phyloP scores from a whole-genome alignment of 2,888 invertebrate species.

The Andricus curvator region DNA sequence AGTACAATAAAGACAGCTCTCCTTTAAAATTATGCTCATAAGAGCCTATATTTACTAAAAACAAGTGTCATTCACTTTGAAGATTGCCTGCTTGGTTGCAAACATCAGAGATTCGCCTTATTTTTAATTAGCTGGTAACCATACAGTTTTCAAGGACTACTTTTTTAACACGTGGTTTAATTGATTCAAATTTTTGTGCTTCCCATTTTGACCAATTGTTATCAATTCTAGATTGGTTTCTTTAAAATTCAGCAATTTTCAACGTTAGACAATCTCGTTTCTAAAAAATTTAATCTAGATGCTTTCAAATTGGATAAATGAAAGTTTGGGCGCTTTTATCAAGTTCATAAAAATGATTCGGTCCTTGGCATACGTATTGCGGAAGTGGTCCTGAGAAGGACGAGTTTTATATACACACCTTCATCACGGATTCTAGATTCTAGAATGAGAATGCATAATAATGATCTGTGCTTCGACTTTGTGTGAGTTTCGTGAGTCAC shows the following conservation, averaged over 20 bases:
- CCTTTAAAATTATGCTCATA: neutral
- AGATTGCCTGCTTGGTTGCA: neutral
- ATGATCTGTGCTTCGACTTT: conserved; percentile 1
- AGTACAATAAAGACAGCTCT: neutral
- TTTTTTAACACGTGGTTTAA: neutral
- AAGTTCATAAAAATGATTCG: conserved; percentile 5
- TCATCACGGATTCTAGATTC: conserved; percentile 15
- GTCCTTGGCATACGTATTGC: conserved; percentile 47
- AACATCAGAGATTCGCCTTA: neutral
- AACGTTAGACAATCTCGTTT: too few species aligned
- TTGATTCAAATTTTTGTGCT: neutral
- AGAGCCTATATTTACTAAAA: neutral
- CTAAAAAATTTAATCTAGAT: too few species aligned
- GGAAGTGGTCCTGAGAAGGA: conserved; percentile 49
- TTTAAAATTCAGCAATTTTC: too few species aligned
- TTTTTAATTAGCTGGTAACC: neutral
- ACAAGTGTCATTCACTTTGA: conserved; percentile 17
- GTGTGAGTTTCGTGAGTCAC: conserved; percentile 48
- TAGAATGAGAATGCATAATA: conserved; percentile 36
- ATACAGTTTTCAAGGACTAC: conserved; percentile 2
- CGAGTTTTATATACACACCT: neutral
- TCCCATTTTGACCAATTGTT: neutral
- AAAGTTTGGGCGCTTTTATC: neutral
- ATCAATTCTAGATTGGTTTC: too few species aligned
- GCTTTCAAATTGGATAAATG: neutral